Conservation (phyloP, 1,140 invertebrate species). For the Drosophila rufa region DNA sequence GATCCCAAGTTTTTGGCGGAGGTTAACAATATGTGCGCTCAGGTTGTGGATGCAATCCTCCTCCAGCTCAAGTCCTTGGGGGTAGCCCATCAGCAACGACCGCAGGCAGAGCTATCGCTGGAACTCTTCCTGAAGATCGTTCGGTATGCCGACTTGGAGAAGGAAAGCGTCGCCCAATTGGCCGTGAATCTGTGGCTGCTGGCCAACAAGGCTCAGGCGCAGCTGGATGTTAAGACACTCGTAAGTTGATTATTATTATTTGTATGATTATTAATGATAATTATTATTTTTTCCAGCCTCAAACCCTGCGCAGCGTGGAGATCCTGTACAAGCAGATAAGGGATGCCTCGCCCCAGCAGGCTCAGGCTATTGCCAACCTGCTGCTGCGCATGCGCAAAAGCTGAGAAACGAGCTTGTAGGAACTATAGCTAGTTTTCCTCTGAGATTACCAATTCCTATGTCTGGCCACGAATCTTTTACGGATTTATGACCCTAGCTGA, state of each 20-base stretch:
- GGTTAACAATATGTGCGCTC: slow-evolving; percentile 91
- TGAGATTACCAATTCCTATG: slow-evolving; percentile 38
- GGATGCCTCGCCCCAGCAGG: slow-evolving; percentile 56
- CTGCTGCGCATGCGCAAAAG: slow-evolving; percentile 70
- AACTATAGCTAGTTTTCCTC: not conserved
- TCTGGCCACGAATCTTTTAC: slow-evolving; percentile 39
- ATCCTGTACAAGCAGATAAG: slow-evolving; percentile 65
- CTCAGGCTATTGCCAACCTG: slow-evolving; percentile 71
- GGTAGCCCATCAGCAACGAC: slow-evolving; percentile 87
- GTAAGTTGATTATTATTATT: slow-evolving; percentile 42
- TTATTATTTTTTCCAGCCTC: slow-evolving; percentile 41
- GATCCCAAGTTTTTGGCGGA: slow-evolving; percentile 94
- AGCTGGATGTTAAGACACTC: slow-evolving; percentile 70
- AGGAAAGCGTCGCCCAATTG: slow-evolving; percentile 87
- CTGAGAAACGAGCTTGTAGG: slow-evolving; percentile 36
- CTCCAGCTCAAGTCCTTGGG: slow-evolving; percentile 89
- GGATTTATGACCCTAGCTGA: slow-evolving; percentile 17
- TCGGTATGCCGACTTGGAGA: slow-evolving; percentile 89
- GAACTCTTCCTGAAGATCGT: slow-evolving; percentile 91
- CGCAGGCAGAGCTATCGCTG: slow-evolving; percentile 89
- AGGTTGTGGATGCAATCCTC: slow-evolving; percentile 92
- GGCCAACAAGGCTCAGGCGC: slow-evolving; percentile 87
- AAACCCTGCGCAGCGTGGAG: slow-evolving; percentile 64
- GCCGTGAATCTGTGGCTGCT: slow-evolving; percentile 93
- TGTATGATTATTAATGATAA: not conserved